Evolutionary conservation across 2,113 vertebrate genomes (phyloP), one percentile per base, ranked within the genome.

Genomic region (Channa argus): DNA sequence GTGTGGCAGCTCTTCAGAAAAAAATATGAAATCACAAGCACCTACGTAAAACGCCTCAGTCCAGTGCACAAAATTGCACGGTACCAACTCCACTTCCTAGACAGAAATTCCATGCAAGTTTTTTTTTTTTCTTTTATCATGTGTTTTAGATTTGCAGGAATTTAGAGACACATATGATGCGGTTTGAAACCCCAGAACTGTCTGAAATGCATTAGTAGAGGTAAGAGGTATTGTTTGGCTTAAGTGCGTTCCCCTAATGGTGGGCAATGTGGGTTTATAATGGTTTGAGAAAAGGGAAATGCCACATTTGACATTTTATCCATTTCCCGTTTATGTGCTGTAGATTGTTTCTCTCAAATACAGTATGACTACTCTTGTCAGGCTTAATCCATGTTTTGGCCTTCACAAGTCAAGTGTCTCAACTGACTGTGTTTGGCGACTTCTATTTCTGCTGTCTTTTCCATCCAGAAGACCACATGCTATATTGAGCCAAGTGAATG

Each of bases 401-500:
- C 74, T 71, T 63, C 15, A 49, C 46, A 15, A 64, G 80, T 87
- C 72, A 56, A 79, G 61, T 63, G 72, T 74, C 80, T 82, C 63
- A 74, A 52, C 80, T 45, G 71, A 56, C 58, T 50, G 71, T 37
- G 72, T 74, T 77, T 34, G 66, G 69, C 52, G 37, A 84, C 74
- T 80, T 87, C 86, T 92, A 90, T 92, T 92, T 81, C 81, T 79
- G 86, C 80, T 8, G 3, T 79, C 71, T 85, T 90, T 88, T 91
- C 89, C 84, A 54, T 88, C 84, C 79, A 37, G 82, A 85, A 83
- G 54, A 60, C 86, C 88, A 37, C 83, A 80, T 49, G 80, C 87
- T 92, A 90, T 91, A 86, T 85, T 47, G 80, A 84, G 86, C 70
- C 1, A 63, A 76, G 80, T 69, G 80, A 89, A 88, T 87, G 87